Conservation (phyloP, 2,113 vertebrate species). For the Oncorhynchus clarkii region DNA sequence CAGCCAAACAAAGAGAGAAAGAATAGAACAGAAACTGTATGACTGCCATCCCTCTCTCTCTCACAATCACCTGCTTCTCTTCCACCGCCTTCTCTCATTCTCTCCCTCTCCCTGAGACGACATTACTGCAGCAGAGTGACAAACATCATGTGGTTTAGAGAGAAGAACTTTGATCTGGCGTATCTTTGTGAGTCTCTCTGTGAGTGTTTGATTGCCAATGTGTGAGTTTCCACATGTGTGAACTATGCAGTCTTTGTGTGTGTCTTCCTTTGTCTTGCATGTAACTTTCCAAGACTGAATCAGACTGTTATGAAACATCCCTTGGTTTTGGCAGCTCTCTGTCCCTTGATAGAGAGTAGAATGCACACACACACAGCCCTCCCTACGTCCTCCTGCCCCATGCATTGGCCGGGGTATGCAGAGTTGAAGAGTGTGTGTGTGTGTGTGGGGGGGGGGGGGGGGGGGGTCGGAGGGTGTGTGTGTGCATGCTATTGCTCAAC, state of each 20-base stretch:
- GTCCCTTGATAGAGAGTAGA: no score
- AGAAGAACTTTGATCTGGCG: slow-evolving; percentile 35
- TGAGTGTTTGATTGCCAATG: neutral
- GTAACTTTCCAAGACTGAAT: neutral
- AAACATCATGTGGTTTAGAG: slow-evolving; percentile 58
- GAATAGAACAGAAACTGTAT: slow-evolving; percentile 36
- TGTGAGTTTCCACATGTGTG: no score
- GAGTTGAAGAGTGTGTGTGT: slow-evolving; percentile 4
- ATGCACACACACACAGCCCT: neutral
- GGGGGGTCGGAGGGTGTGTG: neutral
- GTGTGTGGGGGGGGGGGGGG: neutral
- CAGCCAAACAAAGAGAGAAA: slow-evolving; percentile 42
- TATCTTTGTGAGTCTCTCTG: slow-evolving; percentile 31
- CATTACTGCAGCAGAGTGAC: slow-evolving; percentile 38
- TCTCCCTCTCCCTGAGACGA: slow-evolving; percentile 12
- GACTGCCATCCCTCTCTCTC: slow-evolving; percentile 26
- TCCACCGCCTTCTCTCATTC: neutral
- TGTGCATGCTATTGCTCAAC: slow-evolving; percentile 48
- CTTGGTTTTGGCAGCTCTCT: neutral
- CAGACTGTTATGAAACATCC: neutral
- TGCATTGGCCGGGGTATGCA: neutral
- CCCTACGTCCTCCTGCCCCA: neutral
- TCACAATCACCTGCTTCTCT: slow-evolving; percentile 34
- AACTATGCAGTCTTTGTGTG: neutral
- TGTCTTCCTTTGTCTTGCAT: slow-evolving; percentile 5